Evolutionary conservation across 2,113 vertebrate species (phyloP).

Genomic region (Megaptera novaeangliae): DNA sequence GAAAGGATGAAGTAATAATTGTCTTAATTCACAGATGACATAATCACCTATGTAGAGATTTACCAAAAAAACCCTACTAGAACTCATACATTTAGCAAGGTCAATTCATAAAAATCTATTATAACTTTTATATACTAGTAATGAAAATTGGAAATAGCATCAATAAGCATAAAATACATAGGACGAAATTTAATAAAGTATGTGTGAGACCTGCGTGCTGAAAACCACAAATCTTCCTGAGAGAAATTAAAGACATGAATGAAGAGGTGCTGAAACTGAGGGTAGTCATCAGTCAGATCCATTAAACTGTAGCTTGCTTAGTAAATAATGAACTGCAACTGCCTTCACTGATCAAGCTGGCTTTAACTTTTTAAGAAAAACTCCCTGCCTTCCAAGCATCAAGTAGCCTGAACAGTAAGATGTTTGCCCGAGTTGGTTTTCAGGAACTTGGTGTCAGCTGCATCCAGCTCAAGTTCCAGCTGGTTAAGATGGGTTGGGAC

Average conservation of each 20-base stretch:
- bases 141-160: neutral
- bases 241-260: neutral
- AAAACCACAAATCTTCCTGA: neutral
- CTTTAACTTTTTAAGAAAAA: no score
- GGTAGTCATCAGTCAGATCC: neutral
- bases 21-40: no score
- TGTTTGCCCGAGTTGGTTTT: neutral
- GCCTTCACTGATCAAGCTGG: no score
- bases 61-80: neutral
- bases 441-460: neutral
- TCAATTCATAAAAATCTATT: neutral
- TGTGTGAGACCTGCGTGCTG: neutral
- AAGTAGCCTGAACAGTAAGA: no score
- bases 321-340: no score
- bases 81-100: neutral
- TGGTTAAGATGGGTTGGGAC: neutral
- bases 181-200: neutral
- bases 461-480: neutral
- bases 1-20: no score
- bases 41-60: neutral
- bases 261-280: neutral
- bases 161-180: neutral
- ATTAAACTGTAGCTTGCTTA: neutral
- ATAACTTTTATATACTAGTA: neutral
- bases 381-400: no score